phyloP scores from a whole-genome alignment of 2,113 vertebrate species.

The Plecturocebus donacophilus region DNA sequence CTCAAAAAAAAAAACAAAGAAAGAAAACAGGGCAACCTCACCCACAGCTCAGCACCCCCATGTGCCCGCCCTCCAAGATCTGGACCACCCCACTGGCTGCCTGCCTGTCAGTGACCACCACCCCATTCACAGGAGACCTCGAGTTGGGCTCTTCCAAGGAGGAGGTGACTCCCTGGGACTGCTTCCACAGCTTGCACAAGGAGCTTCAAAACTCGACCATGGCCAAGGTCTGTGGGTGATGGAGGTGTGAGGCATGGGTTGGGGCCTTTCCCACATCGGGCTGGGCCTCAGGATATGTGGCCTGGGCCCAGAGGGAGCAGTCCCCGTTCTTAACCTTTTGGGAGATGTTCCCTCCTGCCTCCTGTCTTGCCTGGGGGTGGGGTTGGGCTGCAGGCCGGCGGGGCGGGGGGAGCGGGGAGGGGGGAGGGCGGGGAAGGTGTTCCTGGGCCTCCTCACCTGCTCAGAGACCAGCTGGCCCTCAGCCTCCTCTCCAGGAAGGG shows the following conservation, averaged over 20 bases:
- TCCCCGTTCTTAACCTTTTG: background rate
- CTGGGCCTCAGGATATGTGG: background rate
- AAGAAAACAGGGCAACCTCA: background rate
- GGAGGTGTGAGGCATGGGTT: background rate
- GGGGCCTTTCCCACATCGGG: background rate
- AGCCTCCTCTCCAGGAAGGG: slow-evolving; percentile 11
- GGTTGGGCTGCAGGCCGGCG: background rate
- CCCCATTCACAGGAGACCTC: slow-evolving; percentile 47
- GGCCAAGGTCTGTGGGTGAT: slow-evolving; percentile 49
- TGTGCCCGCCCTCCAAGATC: background rate
- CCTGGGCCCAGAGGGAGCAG: background rate
- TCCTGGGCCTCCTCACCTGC: background rate
- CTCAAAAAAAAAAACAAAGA: too few relatives aligned
- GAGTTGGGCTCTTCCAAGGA: background rate
- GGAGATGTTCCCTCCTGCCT: background rate
- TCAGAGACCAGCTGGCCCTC: background rate
- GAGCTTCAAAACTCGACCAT: slow-evolving; percentile 15
- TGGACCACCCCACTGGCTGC: too few relatives aligned
- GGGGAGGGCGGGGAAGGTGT: too few relatives aligned
- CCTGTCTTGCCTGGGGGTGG: background rate
- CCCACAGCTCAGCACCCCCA: background rate
- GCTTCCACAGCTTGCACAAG: slow-evolving; percentile 65
- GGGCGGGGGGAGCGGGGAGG: too few relatives aligned
- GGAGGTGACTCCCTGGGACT: slow-evolving; percentile 59
- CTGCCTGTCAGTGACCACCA: background rate